These are phyloP conservation scores for Naja naja DNA, from an alignment of 2,113 vertebrate species.

Conservation along the genomic window DNA sequence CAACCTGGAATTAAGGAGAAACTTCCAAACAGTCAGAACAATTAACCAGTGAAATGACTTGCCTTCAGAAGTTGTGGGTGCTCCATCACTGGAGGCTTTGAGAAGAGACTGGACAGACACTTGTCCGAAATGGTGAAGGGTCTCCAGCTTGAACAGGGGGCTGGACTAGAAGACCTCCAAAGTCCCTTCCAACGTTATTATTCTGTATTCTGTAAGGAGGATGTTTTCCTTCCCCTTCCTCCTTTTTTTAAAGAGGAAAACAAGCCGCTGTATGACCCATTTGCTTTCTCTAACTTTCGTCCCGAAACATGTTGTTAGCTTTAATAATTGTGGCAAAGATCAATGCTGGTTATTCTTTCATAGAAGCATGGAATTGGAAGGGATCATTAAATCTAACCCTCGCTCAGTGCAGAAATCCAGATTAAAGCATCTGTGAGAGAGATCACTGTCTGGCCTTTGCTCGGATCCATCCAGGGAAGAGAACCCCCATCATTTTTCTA, in stretches of 20 bases:
- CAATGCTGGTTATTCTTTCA: neutral
- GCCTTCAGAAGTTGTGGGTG: too few species aligned
- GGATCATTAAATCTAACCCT: neutral
- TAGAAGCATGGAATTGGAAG: neutral
- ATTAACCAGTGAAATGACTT: too few species aligned
- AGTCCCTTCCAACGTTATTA: too few species aligned
- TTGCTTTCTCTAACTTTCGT: neutral
- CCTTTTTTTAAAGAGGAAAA: conserved; percentile 2
- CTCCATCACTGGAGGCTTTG: too few species aligned
- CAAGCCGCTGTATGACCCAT: conserved; percentile 7
- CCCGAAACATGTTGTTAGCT: conserved; percentile 6
- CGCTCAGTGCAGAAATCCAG: neutral
- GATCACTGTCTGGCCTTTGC: neutral
- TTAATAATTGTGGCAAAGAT: conserved; percentile 15
- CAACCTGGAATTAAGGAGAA: too few species aligned
- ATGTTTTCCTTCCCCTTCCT: neutral
- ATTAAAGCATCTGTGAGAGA: neutral
- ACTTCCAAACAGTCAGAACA: too few species aligned
- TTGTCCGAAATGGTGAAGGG: too few species aligned
- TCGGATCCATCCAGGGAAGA: neutral
- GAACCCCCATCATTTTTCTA: neutral
- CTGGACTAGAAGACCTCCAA: neutral
- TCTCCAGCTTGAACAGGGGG: too few species aligned
- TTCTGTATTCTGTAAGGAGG: too few species aligned
- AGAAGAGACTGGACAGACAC: too few species aligned